Evolutionary conservation across 92 coral and sea anemone genomes (phyloP), one percentile per base, ranked within the genome.

Genomic region (Palythoa grandis): DNA sequence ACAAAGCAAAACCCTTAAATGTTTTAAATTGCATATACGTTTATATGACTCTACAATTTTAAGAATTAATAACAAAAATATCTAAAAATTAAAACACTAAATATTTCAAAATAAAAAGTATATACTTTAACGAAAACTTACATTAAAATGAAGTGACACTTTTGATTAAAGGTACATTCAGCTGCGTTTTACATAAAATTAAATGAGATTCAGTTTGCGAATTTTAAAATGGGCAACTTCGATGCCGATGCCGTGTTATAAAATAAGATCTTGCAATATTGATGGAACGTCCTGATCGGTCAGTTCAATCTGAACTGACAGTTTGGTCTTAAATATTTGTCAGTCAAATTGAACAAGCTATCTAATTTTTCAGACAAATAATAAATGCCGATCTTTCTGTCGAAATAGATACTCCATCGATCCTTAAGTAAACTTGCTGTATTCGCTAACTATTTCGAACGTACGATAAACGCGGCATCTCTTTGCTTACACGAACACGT

Each of bases 341-440:
- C 74, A 11, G 25, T 76, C 52, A 24, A 16, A 63, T 3, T 65
- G 85, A 80, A 63, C 43, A 29, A 66, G 16, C 52, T 63, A 79
- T 80, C 56, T 80, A 15, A 47, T 56, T 66, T 80, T 80, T 23
- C 70, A 22, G 38, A 24, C 12, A 80, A 23, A 52, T 80, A 66
- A 65, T n/a, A 52, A 80, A 43, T 23, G 60, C 20, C 52, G 58
- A 80, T 80, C 85, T 66, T 79, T 79, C 84, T 79, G 84, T 79
- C 71, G 61, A 61, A 61, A 43, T 5, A 23, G 40, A 65, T 65
- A 38, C 19, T 23, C 22, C 20, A 66, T 40, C 54, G 23, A 7
- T 48, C 43, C 60, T 48, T 5, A 47, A 65, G 53, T 52, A 80
- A 39, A 80, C 56, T 63, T 63, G 60, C 37, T 58, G 43, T 60